Conservation (phyloP, 92 coral and sea anemone genomes). For the Porites lobata region DNA sequence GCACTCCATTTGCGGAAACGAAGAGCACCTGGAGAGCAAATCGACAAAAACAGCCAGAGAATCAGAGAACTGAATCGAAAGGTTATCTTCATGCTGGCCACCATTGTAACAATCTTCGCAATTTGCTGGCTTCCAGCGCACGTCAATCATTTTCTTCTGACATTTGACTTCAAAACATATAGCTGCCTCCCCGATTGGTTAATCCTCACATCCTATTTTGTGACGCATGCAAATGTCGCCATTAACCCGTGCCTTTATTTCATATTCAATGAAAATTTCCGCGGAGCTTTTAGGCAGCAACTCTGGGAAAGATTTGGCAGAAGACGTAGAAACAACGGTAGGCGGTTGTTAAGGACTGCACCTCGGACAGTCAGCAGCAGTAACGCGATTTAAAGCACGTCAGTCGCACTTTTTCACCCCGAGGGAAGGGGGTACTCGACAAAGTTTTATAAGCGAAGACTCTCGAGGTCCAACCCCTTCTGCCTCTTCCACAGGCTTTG, state of each 20-base stretch:
- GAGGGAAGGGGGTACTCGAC: no score
- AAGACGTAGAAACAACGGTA: neutral
- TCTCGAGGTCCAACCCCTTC: no score
- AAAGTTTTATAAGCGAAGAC: no score
- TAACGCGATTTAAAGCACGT: no score
- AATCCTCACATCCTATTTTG: constrained; percentile 31
- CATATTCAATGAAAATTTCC: constrained; percentile 78
- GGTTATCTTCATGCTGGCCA: constrained; percentile 75
- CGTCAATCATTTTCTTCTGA: constrained; percentile 37
- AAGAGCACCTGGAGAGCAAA: constrained; percentile 69
- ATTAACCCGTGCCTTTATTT: constrained; percentile 84
- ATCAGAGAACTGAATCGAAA: constrained; percentile 75
- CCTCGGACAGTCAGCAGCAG: neutral
- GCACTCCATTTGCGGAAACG: constrained; percentile 72
- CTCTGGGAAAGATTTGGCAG: neutral
- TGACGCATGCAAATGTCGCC: constrained; percentile 77
- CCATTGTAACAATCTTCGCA: constrained; percentile 79
- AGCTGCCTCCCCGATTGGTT: constrained; percentile 53
- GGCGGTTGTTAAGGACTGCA: neutral
- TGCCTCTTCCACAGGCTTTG: no score
- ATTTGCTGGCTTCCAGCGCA: constrained; percentile 87
- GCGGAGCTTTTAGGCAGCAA: constrained; percentile 58
- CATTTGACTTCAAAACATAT: constrained; percentile 31
- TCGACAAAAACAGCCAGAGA: constrained; percentile 64
- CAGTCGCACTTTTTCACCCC: no score